Evolutionary conservation across 2,888 invertebrate genomes (phyloP), one percentile per base, ranked within the genome.

Genomic region (Nomada lathburiana): DNA sequence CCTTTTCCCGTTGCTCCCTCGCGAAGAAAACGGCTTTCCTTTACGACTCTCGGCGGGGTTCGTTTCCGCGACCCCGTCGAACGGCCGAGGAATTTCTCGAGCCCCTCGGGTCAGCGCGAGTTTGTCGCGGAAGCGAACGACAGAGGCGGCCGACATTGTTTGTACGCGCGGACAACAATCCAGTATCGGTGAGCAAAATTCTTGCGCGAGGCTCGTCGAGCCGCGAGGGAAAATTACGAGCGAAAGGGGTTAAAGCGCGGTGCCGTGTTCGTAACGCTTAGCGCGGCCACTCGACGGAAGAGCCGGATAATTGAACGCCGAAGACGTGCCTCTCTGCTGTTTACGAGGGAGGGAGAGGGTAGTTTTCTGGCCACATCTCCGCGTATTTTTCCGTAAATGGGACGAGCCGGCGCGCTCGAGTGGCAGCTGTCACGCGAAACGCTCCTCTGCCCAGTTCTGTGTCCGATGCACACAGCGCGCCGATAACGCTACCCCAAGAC

Each of bases 341-440:
- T 62, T 44, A 18, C 18, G 36, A 18, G 29, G 9, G 55, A 20
- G 70, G 71, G n/a, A 16, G 67, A 10, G 71, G 55, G 62, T 72
- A 64, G 68, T 81, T 82, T 82, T 76, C 82, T 60, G 83, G 83
- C 71, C 72, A 60, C 82, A 55, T 53, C 59, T 36, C 68, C 69
- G 69, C 52, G 73, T 70, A 65, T 78, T 71, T 82, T 77, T 70
- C 73, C 77, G 77, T 80, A 72, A 72, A 75, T 57, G 71, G 76
- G 62, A 82, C 63, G 81, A 80, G 80, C 71, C 59, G 80, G 80
- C 73, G 74, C 78, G 84, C 86, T 88, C 82, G 85, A 88, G 88
- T 84, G 86, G 86, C 85, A 85, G 88, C 88, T 86, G 89, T 86
- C 86, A 85, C 86, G 86, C 80, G 85, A 85, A 89, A 89, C 86